Evolutionary conservation across 2,113 vertebrate genomes (phyloP).

Genomic region (Tiliqua scincoides): DNA sequence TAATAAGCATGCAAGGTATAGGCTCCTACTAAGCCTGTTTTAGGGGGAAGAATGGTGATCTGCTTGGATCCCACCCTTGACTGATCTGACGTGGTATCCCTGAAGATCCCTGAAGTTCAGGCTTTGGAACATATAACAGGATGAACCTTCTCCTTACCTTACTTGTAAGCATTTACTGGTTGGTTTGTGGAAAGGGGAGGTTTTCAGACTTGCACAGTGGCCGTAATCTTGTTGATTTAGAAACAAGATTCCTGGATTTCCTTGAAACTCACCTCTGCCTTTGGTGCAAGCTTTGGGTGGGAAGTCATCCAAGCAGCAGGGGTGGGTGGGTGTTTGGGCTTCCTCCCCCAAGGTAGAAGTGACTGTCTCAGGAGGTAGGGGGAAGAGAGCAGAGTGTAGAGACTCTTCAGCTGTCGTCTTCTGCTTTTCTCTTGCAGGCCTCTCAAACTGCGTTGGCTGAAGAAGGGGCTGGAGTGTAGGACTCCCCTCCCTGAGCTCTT

Average conservation of each 20-base stretch:
- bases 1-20: not conserved
- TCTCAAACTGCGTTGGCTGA: constrained; percentile 62
- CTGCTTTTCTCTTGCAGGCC: constrained; percentile 55
- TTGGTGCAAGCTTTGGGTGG: not conserved
- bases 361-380: rapidly evolving
- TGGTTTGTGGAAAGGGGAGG: too few relatives aligned
- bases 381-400: constrained; percentile 39
- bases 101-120: too few relatives aligned
- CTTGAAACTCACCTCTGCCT: too few relatives aligned
- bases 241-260: too few relatives aligned
- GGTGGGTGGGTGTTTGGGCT: too few relatives aligned
- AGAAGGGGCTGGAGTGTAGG: not conserved
- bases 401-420: constrained; percentile 54
- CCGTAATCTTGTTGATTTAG: too few relatives aligned
- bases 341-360: not conserved
- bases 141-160: too few relatives aligned
- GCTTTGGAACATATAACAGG: too few relatives aligned
- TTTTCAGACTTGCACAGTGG: too few relatives aligned
- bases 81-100: too few relatives aligned
- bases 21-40: not conserved
- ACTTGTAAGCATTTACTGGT: too few relatives aligned
- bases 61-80: not conserved
- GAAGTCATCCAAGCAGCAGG: not conserved
- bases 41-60: not conserved
- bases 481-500: constrained; percentile 46